Evolutionary conservation across 2,113 vertebrate species (phyloP).

Genomic region (Elaphurus davidianus): DNA sequence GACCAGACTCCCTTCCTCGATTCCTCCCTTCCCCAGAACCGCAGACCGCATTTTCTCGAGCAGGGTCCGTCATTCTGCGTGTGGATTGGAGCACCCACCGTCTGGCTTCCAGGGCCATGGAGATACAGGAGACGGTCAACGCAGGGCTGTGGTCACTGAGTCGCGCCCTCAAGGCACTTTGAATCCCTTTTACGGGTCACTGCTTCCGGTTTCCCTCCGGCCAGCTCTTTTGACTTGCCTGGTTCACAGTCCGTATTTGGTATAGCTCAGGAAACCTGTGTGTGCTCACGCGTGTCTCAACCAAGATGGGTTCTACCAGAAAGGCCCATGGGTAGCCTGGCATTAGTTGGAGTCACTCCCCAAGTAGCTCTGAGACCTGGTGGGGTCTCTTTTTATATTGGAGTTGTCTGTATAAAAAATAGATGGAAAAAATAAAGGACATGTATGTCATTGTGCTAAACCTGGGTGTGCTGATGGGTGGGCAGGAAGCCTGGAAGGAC

Average conservation of each 20-base stretch:
- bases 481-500: background rate
- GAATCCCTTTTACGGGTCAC: background rate
- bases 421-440: too few species aligned
- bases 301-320: background rate
- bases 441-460: rapidly evolving
- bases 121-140: background rate
- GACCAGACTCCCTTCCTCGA: rapidly evolving
- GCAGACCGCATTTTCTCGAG: background rate
- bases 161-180: rapidly evolving
- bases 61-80: rapidly evolving
- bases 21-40: background rate
- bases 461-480: background rate
- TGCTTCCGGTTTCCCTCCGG: background rate
- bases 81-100: background rate
- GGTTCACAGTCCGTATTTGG: background rate
- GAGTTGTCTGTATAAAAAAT: background rate
- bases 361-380: background rate
- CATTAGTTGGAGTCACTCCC: background rate
- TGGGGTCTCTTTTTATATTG: background rate
- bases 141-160: background rate
- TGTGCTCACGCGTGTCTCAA: background rate
- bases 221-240: background rate
- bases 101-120: background rate
- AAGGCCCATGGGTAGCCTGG: background rate
- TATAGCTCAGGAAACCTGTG: background rate